Evolutionary conservation across 1,140 invertebrate genomes (phyloP).

Genomic region (Drosophila auraria): DNA sequence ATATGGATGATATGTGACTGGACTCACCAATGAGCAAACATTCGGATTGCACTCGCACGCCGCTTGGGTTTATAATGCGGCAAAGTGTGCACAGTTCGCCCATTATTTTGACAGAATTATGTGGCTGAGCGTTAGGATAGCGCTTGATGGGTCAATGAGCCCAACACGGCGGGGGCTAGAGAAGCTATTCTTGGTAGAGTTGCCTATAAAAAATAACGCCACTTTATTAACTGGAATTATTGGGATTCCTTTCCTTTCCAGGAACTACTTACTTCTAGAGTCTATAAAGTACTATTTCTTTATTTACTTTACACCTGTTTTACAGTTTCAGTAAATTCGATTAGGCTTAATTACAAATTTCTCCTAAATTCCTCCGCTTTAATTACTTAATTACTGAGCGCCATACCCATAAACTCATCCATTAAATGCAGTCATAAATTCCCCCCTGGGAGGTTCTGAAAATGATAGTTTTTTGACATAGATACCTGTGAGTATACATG

Average conservation of each 20-base stretch:
- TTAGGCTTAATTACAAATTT: slow-evolving; percentile 1
- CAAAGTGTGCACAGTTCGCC: slow-evolving; percentile 27
- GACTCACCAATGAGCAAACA: slow-evolving; percentile 46
- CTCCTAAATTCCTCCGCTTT: not conserved
- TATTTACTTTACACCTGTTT: not conserved
- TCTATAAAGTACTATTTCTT: not conserved
- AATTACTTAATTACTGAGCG: slow-evolving; percentile 9
- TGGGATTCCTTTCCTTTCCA: not conserved
- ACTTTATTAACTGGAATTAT: not conserved
- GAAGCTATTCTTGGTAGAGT: slow-evolving; percentile 6
- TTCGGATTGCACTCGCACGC: slow-evolving; percentile 29
- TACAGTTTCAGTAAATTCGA: not conserved
- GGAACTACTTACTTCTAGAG: not conserved
- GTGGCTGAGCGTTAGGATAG: slow-evolving; percentile 13
- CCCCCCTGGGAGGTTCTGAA: slow-evolving; percentile 8
- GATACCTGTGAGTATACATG: not conserved
- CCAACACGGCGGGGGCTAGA: not conserved
- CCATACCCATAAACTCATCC: slow-evolving; percentile 2
- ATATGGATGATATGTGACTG: slow-evolving; percentile 64
- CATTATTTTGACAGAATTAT: slow-evolving; percentile 49
- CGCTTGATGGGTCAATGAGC: slow-evolving; percentile 44
- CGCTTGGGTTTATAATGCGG: slow-evolving; percentile 30
- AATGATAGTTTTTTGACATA: slow-evolving; percentile 20
- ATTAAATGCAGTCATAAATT: slow-evolving; percentile 5
- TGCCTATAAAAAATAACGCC: not conserved